These are phyloP conservation scores for Cyprinodon variegatus DNA, from an alignment of 2,113 vertebrate genomes.

Conservation along the genomic window DNA sequence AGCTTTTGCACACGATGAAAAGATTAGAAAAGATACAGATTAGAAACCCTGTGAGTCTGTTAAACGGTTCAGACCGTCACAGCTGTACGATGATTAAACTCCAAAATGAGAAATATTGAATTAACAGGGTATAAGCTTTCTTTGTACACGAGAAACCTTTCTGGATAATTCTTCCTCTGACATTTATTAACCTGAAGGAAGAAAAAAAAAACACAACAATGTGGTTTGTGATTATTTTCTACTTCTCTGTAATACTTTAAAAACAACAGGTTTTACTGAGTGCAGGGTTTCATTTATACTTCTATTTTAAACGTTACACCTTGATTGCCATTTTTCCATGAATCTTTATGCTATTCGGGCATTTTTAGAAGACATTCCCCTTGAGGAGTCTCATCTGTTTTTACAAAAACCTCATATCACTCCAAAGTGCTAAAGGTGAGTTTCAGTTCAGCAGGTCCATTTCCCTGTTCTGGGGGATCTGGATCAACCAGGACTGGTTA, in stretches of 20 bases:
- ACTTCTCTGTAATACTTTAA: background rate
- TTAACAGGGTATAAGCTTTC: conserved; percentile 24
- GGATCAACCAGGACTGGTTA: background rate
- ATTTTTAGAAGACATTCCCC: background rate
- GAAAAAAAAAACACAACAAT: background rate
- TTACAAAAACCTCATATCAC: background rate
- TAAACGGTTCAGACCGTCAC: conserved; percentile 34
- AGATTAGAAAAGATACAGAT: conserved; percentile 53
- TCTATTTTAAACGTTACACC: background rate
- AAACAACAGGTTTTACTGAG: background rate
- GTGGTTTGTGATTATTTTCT: background rate
- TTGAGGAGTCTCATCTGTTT: background rate
- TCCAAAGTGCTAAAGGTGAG: background rate
- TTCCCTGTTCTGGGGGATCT: background rate
- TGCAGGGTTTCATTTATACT: too few relatives aligned
- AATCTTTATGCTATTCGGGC: background rate
- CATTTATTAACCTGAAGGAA: background rate
- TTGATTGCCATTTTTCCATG: background rate
- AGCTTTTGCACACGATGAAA: conserved; percentile 31
- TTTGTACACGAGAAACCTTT: background rate
- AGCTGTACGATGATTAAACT: conserved; percentile 41
- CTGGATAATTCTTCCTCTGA: background rate
- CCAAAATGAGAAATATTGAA: conserved; percentile 42
- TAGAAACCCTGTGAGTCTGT: conserved; percentile 37
- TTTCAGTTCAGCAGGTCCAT: background rate